Evolutionary conservation across 2,888 invertebrate genomes (phyloP).

Genomic region (Tuberolachnus salignus): DNA sequence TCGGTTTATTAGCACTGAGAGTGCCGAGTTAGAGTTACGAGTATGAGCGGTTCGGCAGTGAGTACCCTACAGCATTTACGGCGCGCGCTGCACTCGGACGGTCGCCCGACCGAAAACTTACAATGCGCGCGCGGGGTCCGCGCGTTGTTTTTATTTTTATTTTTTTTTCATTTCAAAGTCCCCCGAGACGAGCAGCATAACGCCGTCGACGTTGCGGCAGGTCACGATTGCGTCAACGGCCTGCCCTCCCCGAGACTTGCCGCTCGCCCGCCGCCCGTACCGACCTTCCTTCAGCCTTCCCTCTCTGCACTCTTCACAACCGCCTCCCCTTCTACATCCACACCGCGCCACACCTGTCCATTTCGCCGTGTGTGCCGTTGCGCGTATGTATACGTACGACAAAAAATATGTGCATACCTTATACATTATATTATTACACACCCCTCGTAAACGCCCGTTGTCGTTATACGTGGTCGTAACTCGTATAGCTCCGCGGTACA

Average conservation of each 20-base stretch:
- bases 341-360: neutral
- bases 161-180: slow-evolving; percentile 7
- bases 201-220: slow-evolving; percentile 16
- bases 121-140: no score
- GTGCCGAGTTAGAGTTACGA: no score
- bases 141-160: no score
- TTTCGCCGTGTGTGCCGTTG: neutral
- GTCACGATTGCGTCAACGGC: slow-evolving; percentile 37
- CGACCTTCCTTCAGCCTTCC: no score
- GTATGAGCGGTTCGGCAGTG: no score
- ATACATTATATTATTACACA: neutral
- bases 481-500: neutral
- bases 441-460: neutral
- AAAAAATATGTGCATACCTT: neutral
- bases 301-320: neutral
- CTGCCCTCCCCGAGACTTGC: neutral
- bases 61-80: no score
- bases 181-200: neutral
- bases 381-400: no score
- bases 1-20: no score
- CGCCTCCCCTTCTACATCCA: no score
- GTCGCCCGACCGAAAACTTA: no score
- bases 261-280: neutral
- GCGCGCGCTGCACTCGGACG: neutral
- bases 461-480: no score